Evolutionary conservation across 2,888 invertebrate species (phyloP).

Genomic region (Sthenelais limicola): DNA sequence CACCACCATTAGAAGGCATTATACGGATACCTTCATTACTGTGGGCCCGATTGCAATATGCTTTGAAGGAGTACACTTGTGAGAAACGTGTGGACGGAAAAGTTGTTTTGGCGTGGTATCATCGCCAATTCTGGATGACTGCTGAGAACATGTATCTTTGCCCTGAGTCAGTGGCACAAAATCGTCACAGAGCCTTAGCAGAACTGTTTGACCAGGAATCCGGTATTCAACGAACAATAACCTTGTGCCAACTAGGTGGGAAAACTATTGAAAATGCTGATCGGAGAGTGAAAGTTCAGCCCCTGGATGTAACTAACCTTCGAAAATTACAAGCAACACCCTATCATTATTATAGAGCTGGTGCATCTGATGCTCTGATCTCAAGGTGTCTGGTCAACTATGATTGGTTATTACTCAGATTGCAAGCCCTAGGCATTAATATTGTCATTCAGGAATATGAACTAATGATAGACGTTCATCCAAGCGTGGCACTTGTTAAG

Average conservation of each 20-base stretch:
- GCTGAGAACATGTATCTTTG: slow-evolving; percentile 53
- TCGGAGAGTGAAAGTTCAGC: slow-evolving; percentile 45
- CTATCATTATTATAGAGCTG: slow-evolving; percentile 46
- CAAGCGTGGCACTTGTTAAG: not conserved
- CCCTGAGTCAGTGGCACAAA: not conserved
- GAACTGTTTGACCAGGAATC: slow-evolving; percentile 44
- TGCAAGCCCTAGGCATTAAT: slow-evolving; percentile 39
- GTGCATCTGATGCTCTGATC: slow-evolving; percentile 24
- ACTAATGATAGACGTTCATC: not conserved
- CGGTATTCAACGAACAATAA: slow-evolving; percentile 46
- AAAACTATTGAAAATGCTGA: slow-evolving; percentile 49
- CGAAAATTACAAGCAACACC: slow-evolving; percentile 50
- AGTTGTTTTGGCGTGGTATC: slow-evolving; percentile 61
- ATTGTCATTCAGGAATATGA: slow-evolving; percentile 37
- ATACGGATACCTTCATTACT: slow-evolving; percentile 56
- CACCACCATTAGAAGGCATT: slow-evolving; percentile 52
- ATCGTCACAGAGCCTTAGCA: slow-evolving; percentile 45
- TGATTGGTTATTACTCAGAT: slow-evolving; percentile 39
- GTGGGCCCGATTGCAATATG: slow-evolving; percentile 57
- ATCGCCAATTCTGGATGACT: slow-evolving; percentile 56
- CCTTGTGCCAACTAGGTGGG: slow-evolving; percentile 44
- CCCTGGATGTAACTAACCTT: slow-evolving; percentile 41
- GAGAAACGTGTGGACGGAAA: slow-evolving; percentile 59
- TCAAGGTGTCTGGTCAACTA: slow-evolving; percentile 46
- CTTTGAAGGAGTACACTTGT: slow-evolving; percentile 56